These are phyloP conservation scores for Butorides virescens DNA, from an alignment of 2,113 vertebrate genomes.

Conservation along the genomic window DNA sequence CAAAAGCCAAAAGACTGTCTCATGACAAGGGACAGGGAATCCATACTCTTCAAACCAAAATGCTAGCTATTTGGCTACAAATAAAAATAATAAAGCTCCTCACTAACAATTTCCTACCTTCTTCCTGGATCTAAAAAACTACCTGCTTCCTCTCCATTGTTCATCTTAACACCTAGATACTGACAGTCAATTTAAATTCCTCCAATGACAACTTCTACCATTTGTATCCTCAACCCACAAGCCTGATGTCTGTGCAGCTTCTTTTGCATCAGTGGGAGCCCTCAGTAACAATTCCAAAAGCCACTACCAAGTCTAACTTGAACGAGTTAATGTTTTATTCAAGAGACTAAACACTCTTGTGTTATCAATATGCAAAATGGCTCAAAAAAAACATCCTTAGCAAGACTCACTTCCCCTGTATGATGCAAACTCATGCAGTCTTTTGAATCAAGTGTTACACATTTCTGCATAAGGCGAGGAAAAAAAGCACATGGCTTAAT, in stretches of 20 bases:
- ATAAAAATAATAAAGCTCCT: not conserved
- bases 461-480: not conserved
- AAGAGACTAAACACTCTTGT: not conserved
- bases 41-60: not conserved
- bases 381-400: not conserved
- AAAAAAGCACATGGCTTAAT: not conserved
- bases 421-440: not conserved
- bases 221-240: not conserved
- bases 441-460: not conserved
- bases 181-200: not conserved
- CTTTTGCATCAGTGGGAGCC: not conserved
- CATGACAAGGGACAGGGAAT: accelerated
- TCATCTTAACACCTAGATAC: not conserved
- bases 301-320: not conserved
- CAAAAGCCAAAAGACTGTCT: not conserved
- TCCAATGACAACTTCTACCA: not conserved
- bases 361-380: not conserved
- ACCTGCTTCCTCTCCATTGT: not conserved
- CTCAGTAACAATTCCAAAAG: not conserved
- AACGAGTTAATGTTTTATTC: not conserved
- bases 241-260: not conserved
- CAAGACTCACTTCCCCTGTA: not conserved
- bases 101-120: not conserved
- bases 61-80: not conserved
- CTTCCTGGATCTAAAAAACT: not conserved